Evolutionary conservation across 2,797 vertebrate species (phyloP), one percentile per base, ranked within the genome.

Genomic region (Pampus argenteus): DNA sequence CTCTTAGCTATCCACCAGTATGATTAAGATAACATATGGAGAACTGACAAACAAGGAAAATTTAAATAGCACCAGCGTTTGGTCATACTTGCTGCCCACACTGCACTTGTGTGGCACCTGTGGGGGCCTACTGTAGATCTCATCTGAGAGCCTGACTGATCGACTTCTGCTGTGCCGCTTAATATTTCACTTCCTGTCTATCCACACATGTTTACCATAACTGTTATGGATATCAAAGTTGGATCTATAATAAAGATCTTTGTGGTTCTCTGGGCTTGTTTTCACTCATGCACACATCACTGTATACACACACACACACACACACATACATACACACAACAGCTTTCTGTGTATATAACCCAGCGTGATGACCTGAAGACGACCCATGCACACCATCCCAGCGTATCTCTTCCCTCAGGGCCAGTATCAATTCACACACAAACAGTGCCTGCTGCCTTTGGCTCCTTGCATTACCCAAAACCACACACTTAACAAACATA

Each of bases 401-500:
- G 15, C 22, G 5, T 14, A 29, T 29, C 51, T 14, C 17, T 11
- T 14, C 38, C 36, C 23, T 20, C 7, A 13, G 18, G 18, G 47
- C 48, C 50, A 45, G 70, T 45, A 42, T 34, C 45, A 23, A 10
- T 51, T 57, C 38, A 40, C 60, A 73, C 1, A 70, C 63, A 74
- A 62, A 70, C 67, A 64, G 20, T 4, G 36, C 69, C 62, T 62
- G 71, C 60, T 51, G 40, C 59, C 36, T 29, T 60, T 36, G 56
- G 59, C 26, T 74, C 28, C 45, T 29, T 31, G 13, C 55, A 45
- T 25, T 18, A 48, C 59, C 52, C 26, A n/a, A 58, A 81, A 66
- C 66, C 66, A 73, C 76, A 79, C 72, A 62, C 36, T 69, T 67
- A 64, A 56, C 52, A 80, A 66, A 76, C 29, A n/a, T 51, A 79